A percentile compares a stretch with the other conserved stretches of the same genome.
phyloP scores from a whole-genome alignment of 2,113 vertebrate genomes.

The Choloepus hoffmanni region DNA sequence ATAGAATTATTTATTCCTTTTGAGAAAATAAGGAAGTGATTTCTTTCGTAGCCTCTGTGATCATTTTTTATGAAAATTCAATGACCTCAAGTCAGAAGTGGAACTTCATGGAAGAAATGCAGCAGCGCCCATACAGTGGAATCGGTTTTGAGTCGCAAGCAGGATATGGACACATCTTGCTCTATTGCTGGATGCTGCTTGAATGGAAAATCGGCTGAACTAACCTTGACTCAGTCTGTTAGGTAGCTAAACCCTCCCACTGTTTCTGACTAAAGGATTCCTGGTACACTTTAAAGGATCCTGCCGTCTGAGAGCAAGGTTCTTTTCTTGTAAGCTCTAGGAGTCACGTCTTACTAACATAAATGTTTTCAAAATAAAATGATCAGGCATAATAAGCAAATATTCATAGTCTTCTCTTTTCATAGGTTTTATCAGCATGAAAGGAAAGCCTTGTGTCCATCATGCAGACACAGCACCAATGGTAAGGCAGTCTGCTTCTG shows the following conservation, averaged over 20 bases:
- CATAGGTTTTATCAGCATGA: slow-evolving; percentile 91
- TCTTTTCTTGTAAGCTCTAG: slow-evolving; percentile 83
- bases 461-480: slow-evolving; percentile 86
- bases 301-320: slow-evolving; percentile 61
- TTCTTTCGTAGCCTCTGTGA: slow-evolving; percentile 84
- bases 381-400: slow-evolving; percentile 84
- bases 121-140: slow-evolving; percentile 83
- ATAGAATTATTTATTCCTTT: slow-evolving; percentile 84
- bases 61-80: slow-evolving; percentile 83
- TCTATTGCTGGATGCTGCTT: slow-evolving; percentile 79
- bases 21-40: slow-evolving; percentile 86
- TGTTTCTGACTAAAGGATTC: slow-evolving; percentile 84
- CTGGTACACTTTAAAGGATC: slow-evolving; percentile 79
- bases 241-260: slow-evolving; percentile 84
- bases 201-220: slow-evolving; percentile 84
- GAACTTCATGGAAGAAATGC: slow-evolving; percentile 80
- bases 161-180: slow-evolving; percentile 79
- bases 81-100: slow-evolving; percentile 84
- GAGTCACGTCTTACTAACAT: slow-evolving; percentile 78
- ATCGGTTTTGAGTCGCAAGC: slow-evolving; percentile 79
- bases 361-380: slow-evolving; percentile 87
- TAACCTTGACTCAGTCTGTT: slow-evolving; percentile 83
- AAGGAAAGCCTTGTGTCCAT: slow-evolving; percentile 88
- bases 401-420: slow-evolving; percentile 85
- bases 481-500: slow-evolving; percentile 87